Evolutionary conservation across 2,113 vertebrate genomes (phyloP).

Genomic region (Pseudopodoces humilis): DNA sequence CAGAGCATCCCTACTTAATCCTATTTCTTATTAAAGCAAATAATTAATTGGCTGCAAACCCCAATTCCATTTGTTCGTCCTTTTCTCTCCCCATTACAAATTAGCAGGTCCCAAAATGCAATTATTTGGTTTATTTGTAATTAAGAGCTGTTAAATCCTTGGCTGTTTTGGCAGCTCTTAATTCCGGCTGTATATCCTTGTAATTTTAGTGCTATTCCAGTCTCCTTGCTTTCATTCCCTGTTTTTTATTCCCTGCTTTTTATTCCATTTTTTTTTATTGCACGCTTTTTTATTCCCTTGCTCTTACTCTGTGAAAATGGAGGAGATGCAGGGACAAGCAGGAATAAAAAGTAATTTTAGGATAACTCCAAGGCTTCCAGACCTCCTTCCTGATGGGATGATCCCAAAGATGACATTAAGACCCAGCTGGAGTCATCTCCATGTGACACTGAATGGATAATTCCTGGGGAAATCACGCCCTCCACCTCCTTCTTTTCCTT

Average conservation of each 20-base stretch:
- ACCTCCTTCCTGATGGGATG: neutral
- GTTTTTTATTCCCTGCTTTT: neutral
- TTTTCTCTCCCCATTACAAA: neutral
- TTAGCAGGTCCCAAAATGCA: neutral
- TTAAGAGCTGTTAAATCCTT: neutral
- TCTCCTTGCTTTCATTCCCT: neutral
- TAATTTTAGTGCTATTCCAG: neutral
- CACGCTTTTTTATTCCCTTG: neutral
- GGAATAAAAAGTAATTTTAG: neutral
- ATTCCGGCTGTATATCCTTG: neutral
- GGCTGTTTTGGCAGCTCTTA: neutral
- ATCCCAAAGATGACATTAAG: neutral
- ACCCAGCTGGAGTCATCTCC: neutral
- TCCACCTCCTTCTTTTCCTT: neutral
- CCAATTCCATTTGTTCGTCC: neutral
- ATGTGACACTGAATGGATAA: fast-evolving
- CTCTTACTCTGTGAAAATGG: neutral
- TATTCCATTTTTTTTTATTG: neutral
- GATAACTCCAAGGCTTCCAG: neutral
- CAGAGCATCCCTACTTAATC: neutral
- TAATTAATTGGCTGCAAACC: neutral
- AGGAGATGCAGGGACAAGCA: neutral
- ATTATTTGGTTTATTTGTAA: neutral
- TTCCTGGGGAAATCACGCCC: neutral
- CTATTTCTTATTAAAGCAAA: neutral